Evolutionary conservation across 2,888 invertebrate genomes (phyloP), one percentile per base, ranked within the genome.

Genomic region (Cacoxenus indagator): DNA sequence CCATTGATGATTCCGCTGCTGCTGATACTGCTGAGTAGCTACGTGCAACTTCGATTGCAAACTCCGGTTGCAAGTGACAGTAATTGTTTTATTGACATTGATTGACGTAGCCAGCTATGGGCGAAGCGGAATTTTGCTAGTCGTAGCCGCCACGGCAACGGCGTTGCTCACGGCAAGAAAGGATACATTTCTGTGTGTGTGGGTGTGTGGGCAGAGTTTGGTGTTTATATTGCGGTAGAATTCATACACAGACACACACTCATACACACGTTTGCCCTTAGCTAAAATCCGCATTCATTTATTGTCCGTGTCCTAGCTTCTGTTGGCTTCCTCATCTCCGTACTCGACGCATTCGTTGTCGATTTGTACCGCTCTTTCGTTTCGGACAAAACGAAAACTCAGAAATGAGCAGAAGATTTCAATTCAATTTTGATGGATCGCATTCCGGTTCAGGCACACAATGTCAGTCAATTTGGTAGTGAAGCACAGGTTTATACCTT

Each of bases 81-180:
- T 82, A 83, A 85, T 85, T 84, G 85, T 82, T 84, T 84, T 84
- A 84, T 84, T 85, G 84, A 82, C 85, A 84, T 85, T 85, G 84
- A 84, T 84, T 84, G 84, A 84, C 85, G 79, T 73, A 75, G 75
- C 82, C 72, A 65, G 67, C 62, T 43, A 27, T 2, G 26, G 17
- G 26, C 26, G 57, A 29, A 17, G 11, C 17, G 48, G 2, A 14
- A n/a, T 9, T 14, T 48, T 48, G 48, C 48, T 14, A 6, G 48
- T 37, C 14, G 37, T n/a, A 59, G 51, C 37, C 65, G 55, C 62
- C 48, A 54, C 46, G 64, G 51, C 65, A 22, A 46, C 17, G 54
- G 43, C 51, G 37, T 37, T 37, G 8, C 8, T 14, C 5, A 37
- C 8, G 5, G 9, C 5, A 1, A 37, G 14, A n/a, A n/a, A n/a